phyloP scores from a whole-genome alignment of 2,113 vertebrate species.

The Daubentonia madagascariensis region DNA sequence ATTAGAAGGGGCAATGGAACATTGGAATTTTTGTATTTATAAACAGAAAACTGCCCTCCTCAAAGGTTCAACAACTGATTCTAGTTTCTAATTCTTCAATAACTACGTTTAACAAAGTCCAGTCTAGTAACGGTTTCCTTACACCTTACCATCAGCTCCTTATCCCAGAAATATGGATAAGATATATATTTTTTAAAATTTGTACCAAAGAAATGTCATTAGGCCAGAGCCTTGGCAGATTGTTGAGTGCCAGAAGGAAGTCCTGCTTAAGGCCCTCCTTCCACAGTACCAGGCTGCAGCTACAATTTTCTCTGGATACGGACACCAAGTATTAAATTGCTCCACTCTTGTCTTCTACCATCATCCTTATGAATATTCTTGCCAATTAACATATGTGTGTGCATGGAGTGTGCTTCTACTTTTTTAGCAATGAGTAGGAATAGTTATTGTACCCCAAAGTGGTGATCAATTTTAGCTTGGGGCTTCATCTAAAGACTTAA shows the following conservation, averaged over 20 bases:
- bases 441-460: background rate
- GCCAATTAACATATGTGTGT: background rate
- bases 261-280: background rate
- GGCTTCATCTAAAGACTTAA: background rate
- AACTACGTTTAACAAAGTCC: background rate
- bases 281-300: background rate
- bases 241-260: background rate
- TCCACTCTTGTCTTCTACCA: background rate
- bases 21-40: background rate
- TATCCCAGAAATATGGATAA: background rate
- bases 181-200: background rate
- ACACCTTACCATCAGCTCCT: background rate
- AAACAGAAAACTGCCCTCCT: background rate
- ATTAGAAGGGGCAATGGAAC: background rate
- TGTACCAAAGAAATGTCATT: background rate
- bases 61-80: background rate
- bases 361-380: background rate
- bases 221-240: background rate
- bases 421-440: background rate
- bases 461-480: background rate
- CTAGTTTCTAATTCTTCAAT: background rate
- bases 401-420: accelerated
- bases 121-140: background rate
- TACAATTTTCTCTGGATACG: background rate
- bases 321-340: background rate